Base-by-base conservation (phyloP, 2,888 invertebrate species). In the Cancer borealis region DNA sequence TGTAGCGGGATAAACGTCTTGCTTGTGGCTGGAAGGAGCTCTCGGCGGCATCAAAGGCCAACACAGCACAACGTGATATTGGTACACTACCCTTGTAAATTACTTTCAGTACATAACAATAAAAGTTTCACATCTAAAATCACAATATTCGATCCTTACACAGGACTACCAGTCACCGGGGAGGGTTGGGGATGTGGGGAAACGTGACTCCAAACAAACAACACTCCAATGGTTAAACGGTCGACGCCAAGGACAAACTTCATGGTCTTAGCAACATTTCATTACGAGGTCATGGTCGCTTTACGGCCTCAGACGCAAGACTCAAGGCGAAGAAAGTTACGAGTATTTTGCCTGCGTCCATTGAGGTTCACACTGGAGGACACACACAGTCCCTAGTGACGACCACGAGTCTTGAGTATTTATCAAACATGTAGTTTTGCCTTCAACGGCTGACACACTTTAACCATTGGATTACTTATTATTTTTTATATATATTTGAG, bases 1-100 rank as follows among this genome's bases (percentile, higher is more conserved):
- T 17, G n/a, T 10, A n/a, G 84, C 84, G 84, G 79, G 39, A 10
- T 14, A 10, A 14, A 10, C 39, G 84, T 84, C 3, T 91, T 39
- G 66, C 46, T 46, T 0, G 73, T 91, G 91, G 79, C 91, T 79
- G 46, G 91, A 47, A n/a, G 91, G 91, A 91, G 91, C 91, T 91
- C 91, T 91, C 46, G 47, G 91, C 17, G 91, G 91, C 91, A 45
- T 12, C 79, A 79, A 91, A 26, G 66, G 91, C 91, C 91, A 66
- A 91, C 91, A 90, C 47, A 90, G 47, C 91, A 91, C n/a, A 47
- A 91, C 91, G 79, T 79, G 73, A 91, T 66, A 66, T n/a, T 46
- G 46, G 79, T 79, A 91, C 91, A 91, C 91, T 79, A 79, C 79
- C 79, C 66, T 91, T 79, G 46, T 91, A 79, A 91, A 39, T 79